phyloP scores from a whole-genome alignment of 1,140 invertebrate species.

The Metaphire vulgaris region DNA sequence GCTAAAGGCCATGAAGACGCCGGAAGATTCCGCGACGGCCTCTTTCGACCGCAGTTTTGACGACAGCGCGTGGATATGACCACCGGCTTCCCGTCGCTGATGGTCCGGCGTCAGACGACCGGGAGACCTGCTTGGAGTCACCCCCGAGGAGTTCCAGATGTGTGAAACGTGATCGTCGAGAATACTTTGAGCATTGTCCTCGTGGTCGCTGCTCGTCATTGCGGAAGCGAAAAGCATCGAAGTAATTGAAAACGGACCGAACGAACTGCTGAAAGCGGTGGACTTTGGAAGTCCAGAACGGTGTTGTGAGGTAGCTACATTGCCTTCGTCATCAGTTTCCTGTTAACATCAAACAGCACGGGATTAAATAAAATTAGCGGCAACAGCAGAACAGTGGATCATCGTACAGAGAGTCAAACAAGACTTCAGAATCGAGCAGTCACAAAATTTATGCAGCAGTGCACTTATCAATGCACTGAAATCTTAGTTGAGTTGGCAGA shows the following conservation, averaged over 20 bases:
- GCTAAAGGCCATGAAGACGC: neutral
- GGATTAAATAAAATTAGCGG: too few species aligned
- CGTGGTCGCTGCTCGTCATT: conserved; percentile 59
- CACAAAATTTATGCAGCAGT: too few species aligned
- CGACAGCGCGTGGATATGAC: too few species aligned
- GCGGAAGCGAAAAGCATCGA: conserved; percentile 6
- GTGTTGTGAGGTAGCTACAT: neutral
- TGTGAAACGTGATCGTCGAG: conserved; percentile 79
- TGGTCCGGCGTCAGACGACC: neutral
- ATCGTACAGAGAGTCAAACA: too few species aligned
- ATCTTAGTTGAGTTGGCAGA: too few species aligned
- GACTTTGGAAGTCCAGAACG: neutral
- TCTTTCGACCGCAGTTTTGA: neutral
- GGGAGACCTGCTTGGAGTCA: conserved; percentile 57
- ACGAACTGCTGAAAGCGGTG: neutral
- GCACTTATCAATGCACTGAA: too few species aligned
- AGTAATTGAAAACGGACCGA: neutral
- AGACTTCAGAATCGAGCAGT: too few species aligned
- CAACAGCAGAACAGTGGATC: too few species aligned
- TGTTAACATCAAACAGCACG: too few species aligned
- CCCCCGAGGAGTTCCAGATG: conserved; percentile 71
- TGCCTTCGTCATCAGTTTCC: neutral
- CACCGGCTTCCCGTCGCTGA: neutral
- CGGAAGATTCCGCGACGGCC: too few species aligned
- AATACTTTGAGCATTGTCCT: conserved; percentile 67